Evolutionary conservation across 2,797 vertebrate genomes (phyloP).

Genomic region (Tenualosa ilisha): DNA sequence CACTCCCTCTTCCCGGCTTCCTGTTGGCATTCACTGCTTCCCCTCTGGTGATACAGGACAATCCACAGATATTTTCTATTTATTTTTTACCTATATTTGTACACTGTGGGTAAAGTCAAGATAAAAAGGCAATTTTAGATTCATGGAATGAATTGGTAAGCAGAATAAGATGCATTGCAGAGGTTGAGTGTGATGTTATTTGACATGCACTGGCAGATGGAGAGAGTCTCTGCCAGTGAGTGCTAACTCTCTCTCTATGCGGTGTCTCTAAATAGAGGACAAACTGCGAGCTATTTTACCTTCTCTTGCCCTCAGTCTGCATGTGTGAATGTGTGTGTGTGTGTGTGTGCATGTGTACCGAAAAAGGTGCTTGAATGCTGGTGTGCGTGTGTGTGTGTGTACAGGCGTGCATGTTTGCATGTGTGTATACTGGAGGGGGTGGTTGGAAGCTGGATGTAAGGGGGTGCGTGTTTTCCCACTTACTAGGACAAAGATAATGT

Average conservation of each 20-base stretch:
- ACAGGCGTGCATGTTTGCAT: slow-evolving; percentile 12
- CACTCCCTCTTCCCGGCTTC: neutral
- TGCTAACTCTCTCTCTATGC: neutral
- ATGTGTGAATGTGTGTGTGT: slow-evolving; percentile 14
- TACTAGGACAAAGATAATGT: neutral
- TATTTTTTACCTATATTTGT: slow-evolving; percentile 21
- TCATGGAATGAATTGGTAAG: slow-evolving; percentile 12
- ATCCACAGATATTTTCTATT: slow-evolving; percentile 2
- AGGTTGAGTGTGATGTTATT: slow-evolving; percentile 1
- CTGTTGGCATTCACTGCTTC: neutral
- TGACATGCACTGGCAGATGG: slow-evolving; percentile 6
- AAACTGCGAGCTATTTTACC: neutral
- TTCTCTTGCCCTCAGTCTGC: neutral
- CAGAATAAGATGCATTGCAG: neutral
- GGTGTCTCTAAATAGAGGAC: neutral
- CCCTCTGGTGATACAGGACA: slow-evolving; percentile 9
- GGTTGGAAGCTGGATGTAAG: neutral
- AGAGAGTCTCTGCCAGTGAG: slow-evolving; percentile 11
- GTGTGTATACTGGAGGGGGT: slow-evolving; percentile 31
- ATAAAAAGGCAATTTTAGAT: slow-evolving; percentile 20
- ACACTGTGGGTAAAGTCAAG: neutral
- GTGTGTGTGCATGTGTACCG: neutral
- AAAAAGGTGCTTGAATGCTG: neutral
- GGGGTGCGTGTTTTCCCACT: neutral
- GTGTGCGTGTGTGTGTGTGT: slow-evolving; percentile 7